These are phyloP conservation scores for Peromyscus melanophrys DNA, from an alignment of 2,797 vertebrate genomes.

Conservation along the genomic window DNA sequence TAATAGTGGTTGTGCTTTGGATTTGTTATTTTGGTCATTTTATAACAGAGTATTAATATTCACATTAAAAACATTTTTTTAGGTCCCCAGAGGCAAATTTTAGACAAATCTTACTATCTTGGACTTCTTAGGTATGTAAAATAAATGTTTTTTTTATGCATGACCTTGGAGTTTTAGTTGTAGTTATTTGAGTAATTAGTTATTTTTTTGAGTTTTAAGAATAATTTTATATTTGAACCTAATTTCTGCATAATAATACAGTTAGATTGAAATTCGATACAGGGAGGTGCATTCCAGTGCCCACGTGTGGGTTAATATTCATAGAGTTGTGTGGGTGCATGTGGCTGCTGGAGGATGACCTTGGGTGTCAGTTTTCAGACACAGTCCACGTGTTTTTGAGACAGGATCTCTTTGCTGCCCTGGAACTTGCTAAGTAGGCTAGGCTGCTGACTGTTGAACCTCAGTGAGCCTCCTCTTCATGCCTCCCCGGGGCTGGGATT, in stretches of 20 bases:
- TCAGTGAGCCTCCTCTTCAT: background rate
- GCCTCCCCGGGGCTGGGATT: background rate
- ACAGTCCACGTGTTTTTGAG: background rate
- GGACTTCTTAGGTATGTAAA: conserved; percentile 95
- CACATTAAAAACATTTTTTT: conserved; percentile 48
- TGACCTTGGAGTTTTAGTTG: conserved; percentile 58
- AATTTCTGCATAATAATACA: conserved; percentile 47
- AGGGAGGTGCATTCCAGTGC: background rate
- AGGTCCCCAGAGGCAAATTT: conserved; percentile 99
- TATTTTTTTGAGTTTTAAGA: conserved; percentile 43
- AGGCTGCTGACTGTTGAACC: background rate
- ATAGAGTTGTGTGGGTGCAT: background rate
- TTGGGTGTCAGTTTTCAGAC: background rate
- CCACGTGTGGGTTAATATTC: background rate
- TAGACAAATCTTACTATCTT: conserved; percentile 98
- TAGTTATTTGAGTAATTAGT: conserved; percentile 35
- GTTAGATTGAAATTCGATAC: background rate
- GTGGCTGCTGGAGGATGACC: background rate
- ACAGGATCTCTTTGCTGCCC: background rate
- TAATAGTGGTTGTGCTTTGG: conserved; percentile 60
- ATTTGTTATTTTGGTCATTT: conserved; percentile 69
- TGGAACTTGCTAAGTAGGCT: background rate
- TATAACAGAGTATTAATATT: conserved; percentile 64
- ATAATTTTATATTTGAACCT: conserved; percentile 55
- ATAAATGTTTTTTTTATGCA: conserved; percentile 21